Evolutionary conservation across 1,140 invertebrate genomes (phyloP).

Genomic region (Spodoptera litura): DNA sequence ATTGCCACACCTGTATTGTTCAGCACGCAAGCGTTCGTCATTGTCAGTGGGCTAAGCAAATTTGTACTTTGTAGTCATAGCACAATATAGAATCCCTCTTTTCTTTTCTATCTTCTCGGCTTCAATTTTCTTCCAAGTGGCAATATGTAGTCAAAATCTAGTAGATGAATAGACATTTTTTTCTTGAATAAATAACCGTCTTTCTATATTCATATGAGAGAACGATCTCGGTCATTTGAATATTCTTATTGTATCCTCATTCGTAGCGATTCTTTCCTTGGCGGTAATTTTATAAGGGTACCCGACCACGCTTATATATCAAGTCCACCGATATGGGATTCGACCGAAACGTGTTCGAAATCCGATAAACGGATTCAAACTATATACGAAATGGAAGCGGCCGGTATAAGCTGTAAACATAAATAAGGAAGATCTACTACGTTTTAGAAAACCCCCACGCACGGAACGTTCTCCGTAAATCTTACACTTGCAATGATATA

Average conservation of each 20-base stretch:
- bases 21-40: constrained; percentile 29
- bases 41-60: constrained; percentile 39
- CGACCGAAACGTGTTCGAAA: constrained; percentile 79
- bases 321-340: constrained; percentile 74
- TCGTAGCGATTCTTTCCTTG: constrained; percentile 62
- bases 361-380: constrained; percentile 83
- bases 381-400: constrained; percentile 75
- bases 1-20: constrained; percentile 78
- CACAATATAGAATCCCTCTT: constrained; percentile 3
- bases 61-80: constrained; percentile 33
- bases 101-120: constrained; percentile 9
- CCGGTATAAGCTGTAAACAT: constrained; percentile 82
- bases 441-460: constrained; percentile 83
- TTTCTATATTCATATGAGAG: constrained; percentile 47
- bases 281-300: constrained; percentile 71
- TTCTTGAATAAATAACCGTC: constrained; percentile 43
- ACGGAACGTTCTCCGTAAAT: constrained; percentile 73
- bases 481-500: constrained; percentile 75
- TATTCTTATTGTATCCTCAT: constrained; percentile 61
- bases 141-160: constrained; percentile 40
- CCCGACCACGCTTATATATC: constrained; percentile 68
- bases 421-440: constrained; percentile 84
- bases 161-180: constrained; percentile 47
- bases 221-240: constrained; percentile 55
- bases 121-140: constrained; percentile 39